Conservation (phyloP, 2,797 vertebrate genomes). For the Decapterus maruadsi region DNA sequence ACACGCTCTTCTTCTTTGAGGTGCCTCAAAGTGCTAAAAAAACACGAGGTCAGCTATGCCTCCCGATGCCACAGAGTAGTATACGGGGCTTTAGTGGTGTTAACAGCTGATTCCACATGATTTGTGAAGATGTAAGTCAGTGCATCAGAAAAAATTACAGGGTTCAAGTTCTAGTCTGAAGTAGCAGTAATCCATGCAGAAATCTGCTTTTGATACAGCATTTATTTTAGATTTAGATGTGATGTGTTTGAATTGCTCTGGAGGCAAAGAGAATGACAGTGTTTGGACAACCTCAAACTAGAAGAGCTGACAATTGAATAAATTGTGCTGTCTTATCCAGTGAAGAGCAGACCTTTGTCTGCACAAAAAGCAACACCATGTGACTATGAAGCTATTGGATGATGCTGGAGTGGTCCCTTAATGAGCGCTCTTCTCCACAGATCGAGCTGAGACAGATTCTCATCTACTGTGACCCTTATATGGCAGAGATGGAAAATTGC, state of each 20-base stretch:
- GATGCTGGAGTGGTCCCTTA: conserved; percentile 18
- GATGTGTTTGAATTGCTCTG: conserved; percentile 6
- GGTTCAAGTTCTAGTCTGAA: conserved; percentile 26
- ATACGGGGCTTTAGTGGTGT: conserved; percentile 52
- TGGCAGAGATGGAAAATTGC: conserved; percentile 90
- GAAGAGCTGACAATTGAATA: conserved; percentile 22
- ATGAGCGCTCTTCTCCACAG: conserved; percentile 81
- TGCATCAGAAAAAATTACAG: conserved; percentile 3
- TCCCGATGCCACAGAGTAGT: conserved; percentile 31
- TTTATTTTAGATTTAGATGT: background rate
- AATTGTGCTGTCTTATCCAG: background rate
- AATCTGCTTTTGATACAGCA: background rate
- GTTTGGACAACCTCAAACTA: background rate
- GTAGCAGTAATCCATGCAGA: conserved; percentile 14
- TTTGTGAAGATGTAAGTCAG: conserved; percentile 28
- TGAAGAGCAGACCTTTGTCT: conserved; percentile 16
- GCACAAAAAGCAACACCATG: background rate
- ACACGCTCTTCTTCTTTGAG: conserved; percentile 1
- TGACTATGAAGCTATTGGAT: conserved; percentile 24
- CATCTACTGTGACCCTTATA: conserved; percentile 92
- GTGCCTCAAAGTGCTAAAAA: conserved; percentile 27
- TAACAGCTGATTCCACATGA: conserved; percentile 50
- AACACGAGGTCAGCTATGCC: conserved; percentile 37
- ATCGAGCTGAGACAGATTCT: conserved; percentile 93
- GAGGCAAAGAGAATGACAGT: background rate